These are phyloP conservation scores for Bujurquina vittata DNA, from an alignment of 2,113 vertebrate species.

Conservation along the genomic window DNA sequence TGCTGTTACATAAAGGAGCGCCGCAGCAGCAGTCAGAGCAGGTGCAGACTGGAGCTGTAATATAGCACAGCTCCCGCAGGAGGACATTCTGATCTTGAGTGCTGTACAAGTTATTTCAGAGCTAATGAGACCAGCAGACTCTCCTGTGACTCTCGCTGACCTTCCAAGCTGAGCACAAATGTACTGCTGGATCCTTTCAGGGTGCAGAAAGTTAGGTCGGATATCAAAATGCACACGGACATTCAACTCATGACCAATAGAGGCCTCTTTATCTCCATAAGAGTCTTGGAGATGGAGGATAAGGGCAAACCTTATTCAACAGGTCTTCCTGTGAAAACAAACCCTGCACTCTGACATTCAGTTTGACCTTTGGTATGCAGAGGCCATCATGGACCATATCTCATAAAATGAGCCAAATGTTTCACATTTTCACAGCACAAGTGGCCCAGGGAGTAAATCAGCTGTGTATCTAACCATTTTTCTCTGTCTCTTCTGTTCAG, in stretches of 20 bases:
- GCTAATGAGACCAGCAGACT: neutral
- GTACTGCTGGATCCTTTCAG: neutral
- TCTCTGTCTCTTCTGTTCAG: slow-evolving; percentile 70
- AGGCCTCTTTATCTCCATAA: neutral
- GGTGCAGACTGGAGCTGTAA: neutral
- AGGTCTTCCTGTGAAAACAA: neutral
- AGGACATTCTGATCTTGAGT: neutral
- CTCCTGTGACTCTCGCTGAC: fast-evolving
- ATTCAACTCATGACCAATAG: neutral
- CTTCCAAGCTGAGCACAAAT: neutral
- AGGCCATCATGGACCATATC: too few relatives aligned
- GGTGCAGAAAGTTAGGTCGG: neutral
- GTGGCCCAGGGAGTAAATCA: too few relatives aligned
- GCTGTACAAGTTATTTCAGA: neutral
- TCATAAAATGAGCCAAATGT: too few relatives aligned
- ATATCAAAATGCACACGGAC: neutral
- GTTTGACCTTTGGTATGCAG: neutral
- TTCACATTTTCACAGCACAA: too few relatives aligned
- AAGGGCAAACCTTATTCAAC: neutral
- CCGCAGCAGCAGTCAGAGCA: neutral
- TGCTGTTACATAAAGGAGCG: slow-evolving; percentile 55
- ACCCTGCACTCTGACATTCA: too few relatives aligned
- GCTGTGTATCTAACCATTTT: neutral
- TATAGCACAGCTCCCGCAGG: neutral
- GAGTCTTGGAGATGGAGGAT: neutral